Conservation (phyloP, 1,140 invertebrate species). For the Pseudomyrmex cubaensis region DNA sequence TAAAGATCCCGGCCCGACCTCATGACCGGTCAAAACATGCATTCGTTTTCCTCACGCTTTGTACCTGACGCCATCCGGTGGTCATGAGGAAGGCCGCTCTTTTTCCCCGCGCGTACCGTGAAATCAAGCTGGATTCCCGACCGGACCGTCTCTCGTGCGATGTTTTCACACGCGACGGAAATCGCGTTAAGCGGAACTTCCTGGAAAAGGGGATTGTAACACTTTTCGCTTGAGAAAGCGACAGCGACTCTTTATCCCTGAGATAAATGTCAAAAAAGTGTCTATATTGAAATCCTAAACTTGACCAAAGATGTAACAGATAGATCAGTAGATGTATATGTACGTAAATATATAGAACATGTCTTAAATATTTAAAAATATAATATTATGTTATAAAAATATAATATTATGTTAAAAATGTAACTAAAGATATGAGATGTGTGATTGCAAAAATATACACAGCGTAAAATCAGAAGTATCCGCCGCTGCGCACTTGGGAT, state of each 20-base stretch:
- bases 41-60: slow-evolving; percentile 69
- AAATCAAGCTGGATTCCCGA: slow-evolving; percentile 62
- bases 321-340: too few relatives aligned
- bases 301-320: neutral
- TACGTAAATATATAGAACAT: neutral
- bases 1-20: slow-evolving; percentile 62
- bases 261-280: neutral
- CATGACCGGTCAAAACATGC: slow-evolving; percentile 76
- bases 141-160: neutral
- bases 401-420: neutral
- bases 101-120: slow-evolving; percentile 63
- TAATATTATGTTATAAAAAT: too few relatives aligned
- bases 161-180: slow-evolving; percentile 34
- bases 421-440: too few relatives aligned
- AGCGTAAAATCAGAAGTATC: too few relatives aligned
- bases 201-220: slow-evolving; percentile 21
- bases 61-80: slow-evolving; percentile 47
- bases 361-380: slow-evolving; percentile 11
- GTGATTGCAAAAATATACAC: too few relatives aligned
- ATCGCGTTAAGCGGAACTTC: slow-evolving; percentile 70
- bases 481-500: too few relatives aligned
- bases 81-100: slow-evolving; percentile 44
- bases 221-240: neutral
- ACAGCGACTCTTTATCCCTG: neutral
- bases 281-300: neutral